phyloP scores from a whole-genome alignment of 2,797 vertebrate species.

The Spatula versicolor region DNA sequence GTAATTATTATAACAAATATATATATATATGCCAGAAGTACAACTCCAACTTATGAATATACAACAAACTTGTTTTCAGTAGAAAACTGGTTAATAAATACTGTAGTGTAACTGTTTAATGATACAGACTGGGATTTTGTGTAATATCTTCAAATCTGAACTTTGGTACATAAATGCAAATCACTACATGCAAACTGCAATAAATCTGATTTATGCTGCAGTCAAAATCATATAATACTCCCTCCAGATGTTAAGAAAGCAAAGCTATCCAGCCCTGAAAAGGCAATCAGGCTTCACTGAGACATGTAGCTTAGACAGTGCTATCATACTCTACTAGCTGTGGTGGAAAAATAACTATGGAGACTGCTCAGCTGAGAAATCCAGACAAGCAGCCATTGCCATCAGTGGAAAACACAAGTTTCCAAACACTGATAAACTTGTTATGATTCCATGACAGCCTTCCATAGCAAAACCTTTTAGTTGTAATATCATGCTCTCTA shows the following conservation, averaged over 20 bases:
- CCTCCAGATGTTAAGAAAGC: conserved; percentile 47
- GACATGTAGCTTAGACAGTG: background rate
- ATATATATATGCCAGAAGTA: background rate
- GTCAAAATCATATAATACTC: background rate
- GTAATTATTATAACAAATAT: conserved; percentile 27
- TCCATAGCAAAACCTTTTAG: conserved; percentile 13
- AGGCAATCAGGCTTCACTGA: conserved; percentile 28
- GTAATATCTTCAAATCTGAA: conserved; percentile 9
- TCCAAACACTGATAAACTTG: background rate
- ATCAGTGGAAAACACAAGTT: background rate
- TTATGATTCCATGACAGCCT: conserved; percentile 24
- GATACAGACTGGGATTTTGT: background rate
- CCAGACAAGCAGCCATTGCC: background rate
- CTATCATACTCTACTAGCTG: background rate
- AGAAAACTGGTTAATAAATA: conserved; percentile 13
- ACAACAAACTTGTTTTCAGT: background rate
- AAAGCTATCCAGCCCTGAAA: conserved; percentile 40
- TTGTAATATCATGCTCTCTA: background rate
- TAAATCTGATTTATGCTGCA: conserved; percentile 38
- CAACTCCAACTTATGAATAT: background rate
- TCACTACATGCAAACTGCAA: background rate
- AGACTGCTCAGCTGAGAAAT: background rate
- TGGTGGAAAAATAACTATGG: background rate
- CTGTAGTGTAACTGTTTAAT: background rate
- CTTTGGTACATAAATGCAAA: background rate